Conservation (phyloP, 2,888 invertebrate species). For the Synergus laeviventris region DNA sequence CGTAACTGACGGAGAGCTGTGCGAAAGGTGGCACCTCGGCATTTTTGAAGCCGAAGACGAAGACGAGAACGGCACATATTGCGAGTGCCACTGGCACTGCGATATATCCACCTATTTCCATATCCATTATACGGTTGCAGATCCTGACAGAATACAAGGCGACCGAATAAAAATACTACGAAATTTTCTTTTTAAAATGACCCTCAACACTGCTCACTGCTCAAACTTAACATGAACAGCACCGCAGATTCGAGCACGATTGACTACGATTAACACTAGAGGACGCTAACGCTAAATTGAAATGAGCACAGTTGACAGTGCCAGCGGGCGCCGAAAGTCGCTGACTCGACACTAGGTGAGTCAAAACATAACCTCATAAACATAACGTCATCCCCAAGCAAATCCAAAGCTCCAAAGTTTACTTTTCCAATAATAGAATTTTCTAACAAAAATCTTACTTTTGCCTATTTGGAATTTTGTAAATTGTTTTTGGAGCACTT, state of each 20-base stretch:
- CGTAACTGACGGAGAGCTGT: conserved; percentile 80
- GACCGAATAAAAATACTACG: neutral
- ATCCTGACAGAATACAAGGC: neutral
- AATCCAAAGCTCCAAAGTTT: too few relatives aligned
- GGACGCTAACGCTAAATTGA: too few relatives aligned
- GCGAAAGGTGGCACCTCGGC: conserved; percentile 89
- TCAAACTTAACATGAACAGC: too few relatives aligned
- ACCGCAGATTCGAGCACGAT: too few relatives aligned
- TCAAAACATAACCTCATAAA: neutral
- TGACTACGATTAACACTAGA: too few relatives aligned
- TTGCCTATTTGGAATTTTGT: neutral
- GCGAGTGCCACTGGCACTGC: conserved; percentile 70
- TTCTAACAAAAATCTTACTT: neutral
- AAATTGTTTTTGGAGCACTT: neutral
- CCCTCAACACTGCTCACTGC: neutral
- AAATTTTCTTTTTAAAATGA: neutral
- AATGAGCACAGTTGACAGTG: too few relatives aligned
- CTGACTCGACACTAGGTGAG: conserved; percentile 3
- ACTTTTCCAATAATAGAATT: neutral
- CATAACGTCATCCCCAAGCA: too few relatives aligned
- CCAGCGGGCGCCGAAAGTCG: neutral
- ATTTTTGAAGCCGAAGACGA: conserved; percentile 87
- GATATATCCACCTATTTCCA: conserved; percentile 64
- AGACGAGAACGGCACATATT: conserved; percentile 84
- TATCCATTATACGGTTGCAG: conserved; percentile 65